Percentiles rank a stretch among this genome's conserved stretches.
Evolutionary conservation across 2,888 invertebrate species (phyloP).

Genomic region (Suillia variegata): DNA sequence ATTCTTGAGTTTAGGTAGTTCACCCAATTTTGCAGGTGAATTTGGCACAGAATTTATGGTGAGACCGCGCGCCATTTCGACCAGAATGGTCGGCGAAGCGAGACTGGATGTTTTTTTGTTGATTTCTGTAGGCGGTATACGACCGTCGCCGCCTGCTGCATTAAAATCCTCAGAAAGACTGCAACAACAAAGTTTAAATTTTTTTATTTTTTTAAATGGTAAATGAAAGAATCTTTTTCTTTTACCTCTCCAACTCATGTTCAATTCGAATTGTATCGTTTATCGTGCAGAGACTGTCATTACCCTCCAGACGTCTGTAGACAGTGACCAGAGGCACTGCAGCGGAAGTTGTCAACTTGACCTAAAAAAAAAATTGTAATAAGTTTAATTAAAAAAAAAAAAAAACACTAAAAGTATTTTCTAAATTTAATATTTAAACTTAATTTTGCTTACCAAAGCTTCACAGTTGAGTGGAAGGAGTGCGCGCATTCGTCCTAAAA

Average conservation of each 20-base stretch:
- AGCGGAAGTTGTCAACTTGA: conserved; percentile 59
- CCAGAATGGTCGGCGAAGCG: conserved; percentile 33
- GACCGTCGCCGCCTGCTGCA: background rate
- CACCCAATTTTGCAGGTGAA: conserved; percentile 40
- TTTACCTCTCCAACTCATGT: conserved; percentile 63
- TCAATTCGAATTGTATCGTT: conserved; percentile 73
- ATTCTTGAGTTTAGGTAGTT: conserved; percentile 29
- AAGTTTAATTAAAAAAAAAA: background rate
- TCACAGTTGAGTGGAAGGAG: conserved; percentile 64
- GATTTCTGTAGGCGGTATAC: conserved; percentile 30
- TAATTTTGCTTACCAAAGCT: conserved; percentile 52
- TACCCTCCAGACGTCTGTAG: conserved; percentile 70
- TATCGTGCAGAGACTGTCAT: conserved; percentile 70
- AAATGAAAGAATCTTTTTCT: no score
- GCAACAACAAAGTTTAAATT: background rate
- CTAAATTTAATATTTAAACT: background rate
- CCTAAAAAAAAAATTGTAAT: conserved; percentile 31
- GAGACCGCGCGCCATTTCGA: conserved; percentile 42
- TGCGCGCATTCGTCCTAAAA: conserved; percentile 67
- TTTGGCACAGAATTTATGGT: conserved; percentile 42
- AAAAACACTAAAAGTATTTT: background rate
- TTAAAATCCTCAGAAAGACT: background rate
- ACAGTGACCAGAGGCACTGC: conserved; percentile 66
- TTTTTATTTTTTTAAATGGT: no score
- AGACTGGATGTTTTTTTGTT: conserved; percentile 34